Conservation (phyloP, 2,113 vertebrate genomes). For the Suncus etruscus region DNA sequence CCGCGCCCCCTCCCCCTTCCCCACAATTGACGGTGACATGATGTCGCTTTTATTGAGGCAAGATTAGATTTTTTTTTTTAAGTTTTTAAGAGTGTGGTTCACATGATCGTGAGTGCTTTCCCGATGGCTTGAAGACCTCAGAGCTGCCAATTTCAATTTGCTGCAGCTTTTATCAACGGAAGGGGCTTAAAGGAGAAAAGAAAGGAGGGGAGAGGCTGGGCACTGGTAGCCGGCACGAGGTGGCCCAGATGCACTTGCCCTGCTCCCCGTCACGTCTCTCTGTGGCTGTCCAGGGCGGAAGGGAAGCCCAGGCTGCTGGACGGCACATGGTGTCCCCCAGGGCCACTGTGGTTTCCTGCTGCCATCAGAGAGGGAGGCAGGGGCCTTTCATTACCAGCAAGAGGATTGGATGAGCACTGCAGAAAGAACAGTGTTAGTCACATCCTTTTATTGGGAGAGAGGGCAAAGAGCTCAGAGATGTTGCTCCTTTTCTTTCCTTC, state of each 20-base stretch:
- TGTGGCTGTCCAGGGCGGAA: no score
- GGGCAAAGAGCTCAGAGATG: no score
- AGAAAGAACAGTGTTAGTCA: no score
- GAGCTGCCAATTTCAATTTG: constrained; percentile 91
- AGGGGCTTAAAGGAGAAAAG: constrained; percentile 67
- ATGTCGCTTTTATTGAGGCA: constrained; percentile 86
- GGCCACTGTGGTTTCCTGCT: no score
- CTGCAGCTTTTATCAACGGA: constrained; percentile 87
- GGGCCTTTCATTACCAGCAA: neutral
- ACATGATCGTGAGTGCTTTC: constrained; percentile 87
- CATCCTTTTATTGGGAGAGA: neutral
- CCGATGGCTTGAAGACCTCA: constrained; percentile 87
- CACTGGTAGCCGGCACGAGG: constrained; percentile 25
- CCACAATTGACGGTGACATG: constrained; percentile 86
- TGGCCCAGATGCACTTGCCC: no score
- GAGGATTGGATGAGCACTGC: no score
- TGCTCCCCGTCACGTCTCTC: no score
- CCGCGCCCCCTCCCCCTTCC: constrained; percentile 65
- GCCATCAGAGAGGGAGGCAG: fast-evolving
- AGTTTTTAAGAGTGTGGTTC: constrained; percentile 89
- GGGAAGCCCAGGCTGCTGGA: neutral
- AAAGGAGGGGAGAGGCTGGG: neutral
- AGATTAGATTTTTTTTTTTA: constrained; percentile 84
- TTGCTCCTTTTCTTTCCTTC: neutral
- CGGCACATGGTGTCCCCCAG: fast-evolving